Evolutionary conservation across 2,797 vertebrate genomes (phyloP), one percentile per base, ranked within the genome.

Genomic region (Sebastes steindachneri): DNA sequence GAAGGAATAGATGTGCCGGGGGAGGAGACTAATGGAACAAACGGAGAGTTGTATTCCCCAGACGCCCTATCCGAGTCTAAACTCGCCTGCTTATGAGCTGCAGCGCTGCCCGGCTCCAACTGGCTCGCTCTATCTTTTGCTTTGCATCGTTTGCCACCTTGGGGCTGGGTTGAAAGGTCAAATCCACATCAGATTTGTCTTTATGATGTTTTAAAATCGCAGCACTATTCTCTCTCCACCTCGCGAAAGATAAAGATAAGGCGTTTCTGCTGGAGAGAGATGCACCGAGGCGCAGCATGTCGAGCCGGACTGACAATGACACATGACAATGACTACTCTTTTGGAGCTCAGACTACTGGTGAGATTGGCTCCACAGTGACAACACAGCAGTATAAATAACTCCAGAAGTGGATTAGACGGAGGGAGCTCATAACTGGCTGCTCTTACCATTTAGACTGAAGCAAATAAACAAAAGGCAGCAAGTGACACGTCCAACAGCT

Each of bases 11-110:
- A 94, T 84, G 89, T 92, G 90, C 89, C 92, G 82, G 74, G 78
- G 87, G 81, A 91, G 73, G 85, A 88, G 89, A 93, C 75, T 83
- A 90, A 93, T 92, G 85, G 86, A 88, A 92, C 87, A 89, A 92
- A 90, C 65, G 9, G 73, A 68, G 70, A 33, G 74, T 75, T 84
- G 83, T 72, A 89, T 88, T 92, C 84, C 85, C 83, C 73, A 55
- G 73, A 89, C 66, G 41, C 33, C 26, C n/a, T 9, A 26, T 79
- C 64, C 9, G 77, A 79, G 51, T 77, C 77, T 35, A 57, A 80
- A 73, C 72, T 59, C 25, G 4, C 67, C 71, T 73, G 79, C 59
- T 76, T 64, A 48, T 35, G 67, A 57, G 68, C 48, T 25, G 33
- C 68, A 25, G 63, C 6, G 23, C n/a, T 60, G 29, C 48, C 29